A percentile compares a stretch with the other conserved stretches of the same genome.
Conservation (phyloP, 2,797 vertebrate species). For the Falco concolor region DNA sequence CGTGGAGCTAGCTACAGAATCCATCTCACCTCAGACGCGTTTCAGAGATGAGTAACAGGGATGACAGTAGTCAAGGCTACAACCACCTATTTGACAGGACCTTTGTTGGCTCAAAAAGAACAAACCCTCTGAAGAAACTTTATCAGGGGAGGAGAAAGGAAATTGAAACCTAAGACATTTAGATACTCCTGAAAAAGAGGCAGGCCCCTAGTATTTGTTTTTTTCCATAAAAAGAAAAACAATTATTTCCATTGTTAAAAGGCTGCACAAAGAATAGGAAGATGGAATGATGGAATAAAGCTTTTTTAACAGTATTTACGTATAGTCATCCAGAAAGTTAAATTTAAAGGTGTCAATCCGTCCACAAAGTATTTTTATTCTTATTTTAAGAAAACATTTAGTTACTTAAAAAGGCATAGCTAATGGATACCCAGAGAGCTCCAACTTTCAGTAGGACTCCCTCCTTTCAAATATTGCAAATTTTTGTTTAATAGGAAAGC, state of each 20-base stretch:
- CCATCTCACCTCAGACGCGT: not conserved
- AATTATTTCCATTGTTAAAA: not conserved
- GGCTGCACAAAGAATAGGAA: not conserved
- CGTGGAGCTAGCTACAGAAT: not conserved
- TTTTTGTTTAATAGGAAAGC: not conserved
- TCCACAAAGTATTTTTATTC: not conserved
- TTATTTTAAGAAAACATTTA: not conserved
- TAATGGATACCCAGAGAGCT: not conserved
- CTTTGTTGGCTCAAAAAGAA: not conserved
- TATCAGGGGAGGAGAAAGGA: not conserved
- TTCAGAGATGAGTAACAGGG: not conserved
- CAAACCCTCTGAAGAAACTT: not conserved
- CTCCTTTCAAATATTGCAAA: not conserved
- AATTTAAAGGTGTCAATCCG: not conserved
- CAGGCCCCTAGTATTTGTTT: not conserved
- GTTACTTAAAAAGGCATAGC: not conserved
- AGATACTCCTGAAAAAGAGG: not conserved
- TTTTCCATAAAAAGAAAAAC: not conserved
- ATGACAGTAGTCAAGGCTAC: not conserved
- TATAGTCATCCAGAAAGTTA: not conserved
- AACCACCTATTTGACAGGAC: not conserved
- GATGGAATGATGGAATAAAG: not conserved
- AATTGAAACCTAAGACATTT: not conserved
- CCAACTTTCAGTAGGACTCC: not conserved
- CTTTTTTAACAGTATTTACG: not conserved